Percentiles rank a stretch among this genome's conserved stretches.
phyloP scores from a whole-genome alignment of 2,888 invertebrate genomes.

The Apotomis betuletana region DNA sequence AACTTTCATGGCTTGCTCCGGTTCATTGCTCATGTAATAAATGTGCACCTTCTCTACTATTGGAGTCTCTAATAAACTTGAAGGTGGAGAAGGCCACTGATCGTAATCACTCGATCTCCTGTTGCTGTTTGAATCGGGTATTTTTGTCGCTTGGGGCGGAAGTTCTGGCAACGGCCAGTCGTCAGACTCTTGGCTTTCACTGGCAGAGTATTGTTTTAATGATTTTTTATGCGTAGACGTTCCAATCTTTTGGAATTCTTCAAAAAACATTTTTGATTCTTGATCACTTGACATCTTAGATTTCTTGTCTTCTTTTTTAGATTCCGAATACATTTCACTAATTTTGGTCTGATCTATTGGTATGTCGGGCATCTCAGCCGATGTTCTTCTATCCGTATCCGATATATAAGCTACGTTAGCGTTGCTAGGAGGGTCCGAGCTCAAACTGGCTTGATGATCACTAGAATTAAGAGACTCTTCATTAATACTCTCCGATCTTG shows the following conservation, averaged over 20 bases:
- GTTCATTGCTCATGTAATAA: slow-evolving; percentile 90
- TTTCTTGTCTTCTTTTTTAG: slow-evolving; percentile 77
- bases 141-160: slow-evolving; percentile 81
- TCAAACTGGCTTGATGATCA: slow-evolving; percentile 92
- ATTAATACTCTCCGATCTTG: slow-evolving; percentile 91
- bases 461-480: slow-evolving; percentile 93
- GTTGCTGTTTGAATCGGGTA: slow-evolving; percentile 54
- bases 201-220: slow-evolving; percentile 74
- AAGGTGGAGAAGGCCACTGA: slow-evolving; percentile 92
- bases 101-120: slow-evolving; percentile 87
- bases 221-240: slow-evolving; percentile 67
- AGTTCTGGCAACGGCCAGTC: slow-evolving; percentile 90
- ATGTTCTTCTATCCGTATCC: slow-evolving; percentile 90
- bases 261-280: slow-evolving; percentile 62
- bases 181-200: slow-evolving; percentile 89
- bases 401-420: slow-evolving; percentile 90
- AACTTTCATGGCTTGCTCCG: slow-evolving; percentile 90
- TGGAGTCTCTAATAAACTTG: slow-evolving; percentile 87
- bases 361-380: slow-evolving; percentile 93
- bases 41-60: slow-evolving; percentile 91
- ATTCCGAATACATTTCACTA: slow-evolving; percentile 82
- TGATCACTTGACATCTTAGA: slow-evolving; percentile 58
- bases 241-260: slow-evolving; percentile 61
- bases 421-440: slow-evolving; percentile 92
- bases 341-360: slow-evolving; percentile 89